Base-by-base conservation (phyloP, 2,888 invertebrate genomes). In the Conchocele bisecta region DNA sequence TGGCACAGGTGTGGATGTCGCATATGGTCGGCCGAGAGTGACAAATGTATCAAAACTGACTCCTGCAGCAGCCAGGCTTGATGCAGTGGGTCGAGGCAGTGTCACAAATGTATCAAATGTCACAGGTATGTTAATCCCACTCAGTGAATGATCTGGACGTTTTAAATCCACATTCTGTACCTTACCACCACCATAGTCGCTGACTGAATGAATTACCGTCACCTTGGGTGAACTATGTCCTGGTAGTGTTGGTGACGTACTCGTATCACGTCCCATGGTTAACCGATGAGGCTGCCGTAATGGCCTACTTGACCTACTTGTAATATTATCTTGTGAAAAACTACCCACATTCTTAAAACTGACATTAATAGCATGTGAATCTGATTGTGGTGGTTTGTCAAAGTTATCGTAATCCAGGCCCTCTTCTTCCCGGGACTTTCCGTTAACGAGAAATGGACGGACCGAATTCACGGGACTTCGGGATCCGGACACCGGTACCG, bases 11-110 rank as follows among this genome's bases (percentile, higher is more conserved):
- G 75, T 76, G 35, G 71, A 72, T 6, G 75, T 76, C 20, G 75
- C 75, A 61, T 60, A 76, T 46, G 75, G 75, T 41, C 75, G 42
- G 20, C 71, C 75, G 42, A 61, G 72, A 57, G 75, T 76, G 54
- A 72, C 75, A 76, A 76, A 76, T 60, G 71, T 76, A 76, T 76
- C 75, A 76, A 76, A 76, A 31, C 65, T 72, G 57, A 76, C 75
- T n/a, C n/a, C n/a, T n/a, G n/a, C n/a, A n/a, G n/a, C n/a, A n/a
- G n/a, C n/a, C n/a, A n/a, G n/a, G 67, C 57, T 68, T 42, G 68
- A 65, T 44, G 65, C 72, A n/a, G 71, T 51, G 37, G 75, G 75
- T 26, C 68, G 65, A 37, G 71, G 71, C 33, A 60, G 51, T 56
- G 75, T 76, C 60, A 76, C 75, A 76, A 68, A 76, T 35, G 75